These are phyloP conservation scores for Microplitis mediator DNA, from an alignment of 1,140 invertebrate species.

Conservation along the genomic window DNA sequence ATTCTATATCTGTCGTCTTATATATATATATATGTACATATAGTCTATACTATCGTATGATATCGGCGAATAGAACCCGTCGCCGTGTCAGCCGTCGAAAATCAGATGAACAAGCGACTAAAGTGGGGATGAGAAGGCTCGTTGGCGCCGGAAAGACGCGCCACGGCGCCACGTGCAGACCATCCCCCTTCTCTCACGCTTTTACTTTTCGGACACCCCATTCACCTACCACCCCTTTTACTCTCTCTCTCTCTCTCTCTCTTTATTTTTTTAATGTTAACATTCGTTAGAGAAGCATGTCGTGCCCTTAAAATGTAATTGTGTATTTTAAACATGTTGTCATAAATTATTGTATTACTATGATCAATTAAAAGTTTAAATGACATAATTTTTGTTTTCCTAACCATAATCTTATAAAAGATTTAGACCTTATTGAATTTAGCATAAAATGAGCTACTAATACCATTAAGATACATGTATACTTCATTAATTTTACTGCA, in stretches of 20 bases:
- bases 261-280: neutral
- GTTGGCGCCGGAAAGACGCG: constrained; percentile 57
- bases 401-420: too few relatives aligned
- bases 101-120: neutral
- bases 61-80: neutral
- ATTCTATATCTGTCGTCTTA: too few relatives aligned
- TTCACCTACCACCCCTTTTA: constrained; percentile 5
- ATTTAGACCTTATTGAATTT: too few relatives aligned
- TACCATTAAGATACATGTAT: too few relatives aligned
- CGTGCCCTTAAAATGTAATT: too few relatives aligned
- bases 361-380: too few relatives aligned
- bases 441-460: too few relatives aligned
- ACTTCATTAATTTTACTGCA: too few relatives aligned
- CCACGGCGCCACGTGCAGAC: constrained; percentile 58
- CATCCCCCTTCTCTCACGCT: constrained; percentile 43
- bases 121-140: constrained; percentile 33
- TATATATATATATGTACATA: neutral
- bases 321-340: too few relatives aligned
- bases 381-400: too few relatives aligned
- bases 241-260: constrained; percentile 32
- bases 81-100: neutral
- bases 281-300: too few relatives aligned
- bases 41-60: neutral
- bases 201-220: constrained; percentile 25
- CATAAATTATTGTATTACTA: too few relatives aligned